Conservation (phyloP, 2,797 vertebrate species). For the Graptemys geographica region DNA sequence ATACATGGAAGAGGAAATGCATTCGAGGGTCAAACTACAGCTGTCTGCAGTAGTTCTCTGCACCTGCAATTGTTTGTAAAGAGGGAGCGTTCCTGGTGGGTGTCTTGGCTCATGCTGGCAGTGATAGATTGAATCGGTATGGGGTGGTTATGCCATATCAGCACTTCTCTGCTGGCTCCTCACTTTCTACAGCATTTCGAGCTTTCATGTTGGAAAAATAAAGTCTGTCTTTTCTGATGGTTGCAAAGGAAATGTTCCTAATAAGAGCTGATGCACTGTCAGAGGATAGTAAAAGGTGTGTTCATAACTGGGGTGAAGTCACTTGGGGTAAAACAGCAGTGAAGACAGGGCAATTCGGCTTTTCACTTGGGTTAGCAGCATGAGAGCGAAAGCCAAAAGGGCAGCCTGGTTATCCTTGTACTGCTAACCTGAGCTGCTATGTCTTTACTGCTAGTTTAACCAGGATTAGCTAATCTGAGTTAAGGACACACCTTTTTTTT, state of each 20-base stretch:
- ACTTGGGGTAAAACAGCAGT: neutral
- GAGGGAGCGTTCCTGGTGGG: neutral
- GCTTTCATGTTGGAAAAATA: neutral
- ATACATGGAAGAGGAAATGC: accelerated
- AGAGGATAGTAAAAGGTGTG: no score
- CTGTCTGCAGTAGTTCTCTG: neutral
- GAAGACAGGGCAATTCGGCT: neutral
- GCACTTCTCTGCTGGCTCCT: neutral
- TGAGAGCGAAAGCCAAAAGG: accelerated
- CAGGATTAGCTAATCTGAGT: neutral
- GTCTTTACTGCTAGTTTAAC: neutral
- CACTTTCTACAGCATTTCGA: neutral
- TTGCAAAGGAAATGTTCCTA: neutral
- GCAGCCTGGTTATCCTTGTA: neutral
- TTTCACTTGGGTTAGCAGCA: neutral
- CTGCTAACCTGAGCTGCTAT: neutral
- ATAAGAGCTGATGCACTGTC: neutral
- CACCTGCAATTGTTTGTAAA: neutral
- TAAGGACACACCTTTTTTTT: neutral
- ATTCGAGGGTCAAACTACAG: neutral
- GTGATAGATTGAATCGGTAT: no score
- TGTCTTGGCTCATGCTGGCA: neutral
- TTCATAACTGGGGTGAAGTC: neutral
- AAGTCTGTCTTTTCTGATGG: neutral
- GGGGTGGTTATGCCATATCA: neutral